Evolutionary conservation across 1,140 invertebrate genomes (phyloP).

Genomic region (Elymnias hypermnestra): DNA sequence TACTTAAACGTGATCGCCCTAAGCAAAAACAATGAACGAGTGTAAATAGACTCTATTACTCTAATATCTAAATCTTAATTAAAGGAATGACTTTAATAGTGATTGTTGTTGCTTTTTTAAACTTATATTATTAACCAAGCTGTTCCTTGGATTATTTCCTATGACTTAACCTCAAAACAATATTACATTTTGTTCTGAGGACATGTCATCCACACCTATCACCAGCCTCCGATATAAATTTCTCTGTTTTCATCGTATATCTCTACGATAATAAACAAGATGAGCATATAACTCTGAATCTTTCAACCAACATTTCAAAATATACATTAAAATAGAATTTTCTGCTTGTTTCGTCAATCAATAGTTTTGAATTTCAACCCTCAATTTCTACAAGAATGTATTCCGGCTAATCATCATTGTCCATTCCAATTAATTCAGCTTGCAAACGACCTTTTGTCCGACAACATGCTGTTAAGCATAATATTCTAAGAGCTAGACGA

Average conservation of each 20-base stretch:
- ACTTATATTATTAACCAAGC: not conserved
- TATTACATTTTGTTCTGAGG: too few relatives aligned
- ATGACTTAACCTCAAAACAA: too few relatives aligned
- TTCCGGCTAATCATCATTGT: conserved; percentile 84
- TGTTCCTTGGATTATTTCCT: too few relatives aligned
- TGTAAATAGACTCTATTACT: conserved; percentile 20
- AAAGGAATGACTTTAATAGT: conserved; percentile 30
- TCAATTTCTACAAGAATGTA: not conserved
- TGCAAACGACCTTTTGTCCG: conserved; percentile 85
- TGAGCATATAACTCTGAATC: conserved; percentile 1
- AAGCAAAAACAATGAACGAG: conserved; percentile 15
- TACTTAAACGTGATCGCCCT: not conserved
- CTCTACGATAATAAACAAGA: not conserved
- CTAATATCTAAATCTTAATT: conserved; percentile 16
- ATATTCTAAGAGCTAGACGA: conserved; percentile 88
- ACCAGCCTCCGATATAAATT: too few relatives aligned
- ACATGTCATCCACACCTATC: too few relatives aligned
- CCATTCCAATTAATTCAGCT: conserved; percentile 88
- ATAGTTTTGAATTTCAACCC: not conserved
- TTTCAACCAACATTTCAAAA: not conserved
- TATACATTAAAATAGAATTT: not conserved
- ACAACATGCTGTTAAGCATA: conserved; percentile 94
- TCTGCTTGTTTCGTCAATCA: not conserved
- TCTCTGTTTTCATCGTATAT: not conserved
- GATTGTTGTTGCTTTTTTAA: conserved; percentile 21